A percentile compares a stretch with the other conserved stretches of the same genome.
phyloP scores from a whole-genome alignment of 2,797 vertebrate genomes.

The Macroramphosus scolopax region DNA sequence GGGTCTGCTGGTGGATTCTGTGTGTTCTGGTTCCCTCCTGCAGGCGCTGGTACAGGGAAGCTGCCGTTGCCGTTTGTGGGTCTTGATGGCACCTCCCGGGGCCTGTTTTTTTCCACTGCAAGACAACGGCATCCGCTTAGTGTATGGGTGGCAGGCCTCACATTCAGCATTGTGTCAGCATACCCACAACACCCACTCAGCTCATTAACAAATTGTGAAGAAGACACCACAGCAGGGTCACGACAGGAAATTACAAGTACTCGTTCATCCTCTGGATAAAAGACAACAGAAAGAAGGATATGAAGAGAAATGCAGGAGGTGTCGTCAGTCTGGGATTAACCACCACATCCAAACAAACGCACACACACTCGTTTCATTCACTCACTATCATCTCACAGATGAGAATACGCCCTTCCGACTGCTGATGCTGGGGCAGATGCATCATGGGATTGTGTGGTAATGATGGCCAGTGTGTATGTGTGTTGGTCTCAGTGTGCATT shows the following conservation, averaged over 20 bases:
- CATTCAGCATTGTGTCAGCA: constrained; percentile 58
- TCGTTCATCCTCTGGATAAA: not conserved
- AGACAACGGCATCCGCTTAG: constrained; percentile 55
- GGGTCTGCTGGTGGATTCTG: constrained; percentile 28
- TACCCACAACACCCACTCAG: constrained; percentile 14
- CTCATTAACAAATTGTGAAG: not conserved
- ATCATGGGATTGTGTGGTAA: constrained; percentile 66
- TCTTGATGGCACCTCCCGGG: constrained; percentile 37
- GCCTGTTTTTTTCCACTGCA: constrained; percentile 77
- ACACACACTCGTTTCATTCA: constrained; percentile 10
- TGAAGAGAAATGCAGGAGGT: not conserved
- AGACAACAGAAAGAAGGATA: not conserved
- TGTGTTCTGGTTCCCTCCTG: constrained; percentile 38
- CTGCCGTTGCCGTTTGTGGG: constrained; percentile 17
- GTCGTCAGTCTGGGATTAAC: not conserved
- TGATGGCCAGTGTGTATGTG: constrained; percentile 31
- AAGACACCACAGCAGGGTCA: not conserved
- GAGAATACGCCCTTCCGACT: constrained; percentile 56
- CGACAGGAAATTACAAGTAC: not conserved
- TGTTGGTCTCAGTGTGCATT: constrained; percentile 27
- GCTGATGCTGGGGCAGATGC: constrained; percentile 43
- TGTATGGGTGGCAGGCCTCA: constrained; percentile 19
- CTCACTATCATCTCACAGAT: constrained; percentile 4
- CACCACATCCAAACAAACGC: constrained; percentile 5
- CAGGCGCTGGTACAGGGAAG: constrained; percentile 6